Evolutionary conservation across 1,140 invertebrate species (phyloP).

Genomic region (Protaetia brevitarsis): DNA sequence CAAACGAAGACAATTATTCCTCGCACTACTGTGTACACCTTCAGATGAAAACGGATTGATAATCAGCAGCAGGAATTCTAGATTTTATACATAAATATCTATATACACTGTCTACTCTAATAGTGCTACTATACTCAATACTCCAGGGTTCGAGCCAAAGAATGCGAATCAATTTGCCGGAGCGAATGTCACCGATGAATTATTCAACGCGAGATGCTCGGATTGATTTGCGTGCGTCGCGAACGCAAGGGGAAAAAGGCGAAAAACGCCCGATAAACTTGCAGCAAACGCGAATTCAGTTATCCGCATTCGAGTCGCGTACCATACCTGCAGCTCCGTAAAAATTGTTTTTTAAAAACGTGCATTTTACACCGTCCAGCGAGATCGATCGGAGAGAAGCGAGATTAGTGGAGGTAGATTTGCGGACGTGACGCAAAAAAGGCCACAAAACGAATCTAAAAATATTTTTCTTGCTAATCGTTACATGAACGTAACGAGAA

Average conservation of each 20-base stretch:
- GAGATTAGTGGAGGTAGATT: neutral
- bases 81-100: no score
- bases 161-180: constrained; percentile 16
- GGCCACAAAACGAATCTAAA: neutral
- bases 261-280: constrained; percentile 17
- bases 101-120: no score
- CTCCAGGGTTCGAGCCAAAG: neutral
- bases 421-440: neutral
- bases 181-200: constrained; percentile 14
- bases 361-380: neutral
- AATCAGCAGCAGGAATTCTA: no score
- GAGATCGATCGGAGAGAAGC: neutral
- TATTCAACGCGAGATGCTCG: constrained; percentile 15
- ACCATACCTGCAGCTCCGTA: constrained; percentile 11
- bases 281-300: neutral
- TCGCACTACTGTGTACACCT: no score
- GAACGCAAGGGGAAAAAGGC: constrained; percentile 11
- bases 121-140: no score
- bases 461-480: no score
- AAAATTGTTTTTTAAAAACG: constrained; percentile 14
- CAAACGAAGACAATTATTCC: no score
- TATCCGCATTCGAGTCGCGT: constrained; percentile 1
- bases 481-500: no score
- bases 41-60: no score
- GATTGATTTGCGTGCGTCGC: constrained; percentile 16